phyloP scores from a whole-genome alignment of 2,797 vertebrate species.

The Cossypha niveicapilla region DNA sequence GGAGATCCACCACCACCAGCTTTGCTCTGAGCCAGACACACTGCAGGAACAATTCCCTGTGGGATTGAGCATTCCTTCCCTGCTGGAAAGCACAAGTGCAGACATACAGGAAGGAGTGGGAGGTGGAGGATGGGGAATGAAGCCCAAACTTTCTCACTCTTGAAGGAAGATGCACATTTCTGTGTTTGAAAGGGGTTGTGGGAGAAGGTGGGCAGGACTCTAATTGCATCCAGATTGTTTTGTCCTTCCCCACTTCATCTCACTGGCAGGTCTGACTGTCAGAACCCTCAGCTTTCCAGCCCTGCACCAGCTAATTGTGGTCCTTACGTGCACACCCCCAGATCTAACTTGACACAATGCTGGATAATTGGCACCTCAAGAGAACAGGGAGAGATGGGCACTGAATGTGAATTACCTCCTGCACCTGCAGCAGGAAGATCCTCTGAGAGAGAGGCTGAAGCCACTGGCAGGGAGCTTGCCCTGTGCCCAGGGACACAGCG shows the following conservation, averaged over 20 bases:
- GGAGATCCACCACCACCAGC: conserved; percentile 17
- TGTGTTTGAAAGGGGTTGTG: neutral
- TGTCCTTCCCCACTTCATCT: neutral
- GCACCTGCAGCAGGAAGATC: neutral
- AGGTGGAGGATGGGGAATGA: neutral
- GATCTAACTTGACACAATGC: conserved; percentile 29
- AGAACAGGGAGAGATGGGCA: neutral
- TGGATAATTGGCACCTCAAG: conserved; percentile 26
- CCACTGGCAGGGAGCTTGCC: neutral
- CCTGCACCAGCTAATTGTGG: conserved; percentile 25
- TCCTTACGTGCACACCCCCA: conserved; percentile 16
- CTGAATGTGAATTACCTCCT: conserved; percentile 24
- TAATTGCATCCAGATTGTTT: conserved; percentile 31
- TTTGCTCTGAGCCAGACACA: neutral
- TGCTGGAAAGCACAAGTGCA: neutral
- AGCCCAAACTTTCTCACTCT: neutral
- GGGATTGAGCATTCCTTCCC: neutral
- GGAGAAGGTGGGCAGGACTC: neutral
- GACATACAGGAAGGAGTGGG: neutral
- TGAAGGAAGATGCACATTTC: neutral
- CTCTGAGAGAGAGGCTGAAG: neutral
- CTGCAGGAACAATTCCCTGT: neutral
- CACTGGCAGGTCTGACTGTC: conserved; percentile 30
- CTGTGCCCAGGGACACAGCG: neutral
- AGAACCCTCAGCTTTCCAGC: neutral